phyloP scores from a whole-genome alignment of 2,113 vertebrate genomes.

The Spea bombifrons region DNA sequence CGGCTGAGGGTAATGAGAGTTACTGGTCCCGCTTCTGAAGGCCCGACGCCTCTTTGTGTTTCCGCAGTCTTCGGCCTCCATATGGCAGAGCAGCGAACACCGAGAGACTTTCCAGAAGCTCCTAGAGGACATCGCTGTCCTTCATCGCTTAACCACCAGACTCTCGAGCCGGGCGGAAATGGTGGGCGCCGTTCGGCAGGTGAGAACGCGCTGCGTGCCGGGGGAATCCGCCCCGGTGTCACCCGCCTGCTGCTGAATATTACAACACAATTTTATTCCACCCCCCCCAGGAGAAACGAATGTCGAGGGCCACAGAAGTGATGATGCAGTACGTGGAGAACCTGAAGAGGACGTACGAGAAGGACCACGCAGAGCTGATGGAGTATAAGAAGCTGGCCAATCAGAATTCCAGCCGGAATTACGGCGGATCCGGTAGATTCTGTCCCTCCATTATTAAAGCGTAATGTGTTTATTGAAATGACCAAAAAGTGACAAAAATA shows the following conservation, averaged over 20 bases:
- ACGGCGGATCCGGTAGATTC: conserved; percentile 75
- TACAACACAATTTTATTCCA: no score
- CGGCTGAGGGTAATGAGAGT: no score
- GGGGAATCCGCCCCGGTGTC: no score
- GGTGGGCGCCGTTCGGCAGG: conserved; percentile 93
- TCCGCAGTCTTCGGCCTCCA: conserved; percentile 75
- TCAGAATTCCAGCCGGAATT: conserved; percentile 91
- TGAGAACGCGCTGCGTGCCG: conserved; percentile 50
- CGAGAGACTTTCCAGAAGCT: conserved; percentile 89
- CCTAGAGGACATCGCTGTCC: conserved; percentile 80
- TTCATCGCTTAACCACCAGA: conserved; percentile 81
- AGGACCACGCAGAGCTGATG: conserved; percentile 92
- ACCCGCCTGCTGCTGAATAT: no score
- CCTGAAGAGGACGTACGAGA: conserved; percentile 94
- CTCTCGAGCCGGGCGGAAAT: conserved; percentile 92
- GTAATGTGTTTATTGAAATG: no score
- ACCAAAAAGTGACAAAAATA: no score
- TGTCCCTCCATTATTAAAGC: neutral
- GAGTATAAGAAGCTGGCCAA: conserved; percentile 97
- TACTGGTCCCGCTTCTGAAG: no score
- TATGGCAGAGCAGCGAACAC: conserved; percentile 89
- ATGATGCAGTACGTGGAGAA: conserved; percentile 99
- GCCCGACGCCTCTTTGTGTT: no score
- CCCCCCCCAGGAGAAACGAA: conserved; percentile 83
- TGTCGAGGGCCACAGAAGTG: conserved; percentile 96